A percentile compares a stretch with the other conserved stretches of the same genome.
phyloP scores from a whole-genome alignment of 2,797 vertebrate genomes.

The Thalassophryne amazonica region DNA sequence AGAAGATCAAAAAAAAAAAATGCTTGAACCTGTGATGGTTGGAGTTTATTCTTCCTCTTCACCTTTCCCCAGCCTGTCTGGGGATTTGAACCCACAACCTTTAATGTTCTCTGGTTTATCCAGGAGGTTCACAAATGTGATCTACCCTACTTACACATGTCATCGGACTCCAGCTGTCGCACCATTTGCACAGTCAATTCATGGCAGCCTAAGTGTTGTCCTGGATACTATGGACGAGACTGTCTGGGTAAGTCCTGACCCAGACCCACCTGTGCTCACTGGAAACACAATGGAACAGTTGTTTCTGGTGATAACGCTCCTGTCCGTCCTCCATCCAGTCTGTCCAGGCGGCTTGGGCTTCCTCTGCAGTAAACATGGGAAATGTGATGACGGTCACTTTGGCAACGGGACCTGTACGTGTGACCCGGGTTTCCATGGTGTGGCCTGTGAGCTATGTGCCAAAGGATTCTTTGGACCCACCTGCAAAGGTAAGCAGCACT shows the following conservation, averaged over 20 bases:
- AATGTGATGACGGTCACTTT: constrained; percentile 78
- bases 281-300: too few species aligned
- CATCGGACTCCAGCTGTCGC: constrained; percentile 74
- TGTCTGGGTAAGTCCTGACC: constrained; percentile 93
- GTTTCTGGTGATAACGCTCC: too few species aligned
- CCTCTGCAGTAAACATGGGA: constrained; percentile 81
- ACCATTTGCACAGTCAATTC: constrained; percentile 75
- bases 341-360: constrained; percentile 84
- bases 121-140: constrained; percentile 66
- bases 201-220: constrained; percentile 84
- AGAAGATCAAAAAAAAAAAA: too few species aligned
- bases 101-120: neutral
- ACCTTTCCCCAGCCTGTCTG: too few species aligned
- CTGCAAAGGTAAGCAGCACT: constrained; percentile 78
- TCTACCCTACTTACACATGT: constrained; percentile 16
- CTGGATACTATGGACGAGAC: constrained; percentile 86
- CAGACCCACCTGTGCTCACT: too few species aligned
- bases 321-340: constrained; percentile 60
- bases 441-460: constrained; percentile 84
- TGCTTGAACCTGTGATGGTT: too few species aligned
- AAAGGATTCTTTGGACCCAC: constrained; percentile 78
- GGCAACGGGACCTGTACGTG: constrained; percentile 86
- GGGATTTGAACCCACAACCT: too few species aligned
- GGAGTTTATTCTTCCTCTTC: too few species aligned
- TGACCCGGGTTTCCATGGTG: constrained; percentile 79